Conservation (phyloP, 2,888 invertebrate genomes). For the Entomobrya multifasciata region DNA sequence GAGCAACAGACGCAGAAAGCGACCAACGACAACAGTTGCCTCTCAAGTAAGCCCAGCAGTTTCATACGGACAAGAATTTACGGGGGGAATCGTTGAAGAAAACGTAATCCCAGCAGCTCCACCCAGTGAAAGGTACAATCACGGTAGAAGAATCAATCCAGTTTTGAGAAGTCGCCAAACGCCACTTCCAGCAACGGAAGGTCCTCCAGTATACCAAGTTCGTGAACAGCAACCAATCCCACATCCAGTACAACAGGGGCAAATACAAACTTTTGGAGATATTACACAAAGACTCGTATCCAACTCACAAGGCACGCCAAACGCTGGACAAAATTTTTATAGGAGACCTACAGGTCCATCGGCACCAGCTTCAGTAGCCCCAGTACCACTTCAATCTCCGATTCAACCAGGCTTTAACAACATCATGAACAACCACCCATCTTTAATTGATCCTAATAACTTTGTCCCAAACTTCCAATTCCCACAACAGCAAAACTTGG, state of each 20-base stretch:
- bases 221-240: slow-evolving; percentile 22
- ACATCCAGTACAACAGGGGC: neutral
- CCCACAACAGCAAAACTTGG: slow-evolving; percentile 11
- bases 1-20: slow-evolving; percentile 46
- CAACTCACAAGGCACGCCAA: neutral
- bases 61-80: slow-evolving; percentile 18
- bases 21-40: slow-evolving; percentile 32
- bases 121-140: neutral
- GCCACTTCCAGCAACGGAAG: slow-evolving; percentile 2
- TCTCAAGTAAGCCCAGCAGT: slow-evolving; percentile 13
- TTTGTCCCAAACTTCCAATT: slow-evolving; percentile 21
- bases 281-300: neutral
- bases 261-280: neutral
- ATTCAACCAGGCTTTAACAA: slow-evolving; percentile 7
- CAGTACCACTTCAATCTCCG: neutral
- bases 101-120: slow-evolving; percentile 12
- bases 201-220: slow-evolving; percentile 26
- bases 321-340: neutral
- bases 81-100: slow-evolving; percentile 2
- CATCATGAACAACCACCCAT: neutral
- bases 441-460: neutral
- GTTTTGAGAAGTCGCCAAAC: neutral
- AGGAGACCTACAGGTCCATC: slow-evolving; percentile 15
- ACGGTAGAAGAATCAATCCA: neutral
- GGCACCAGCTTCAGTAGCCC: neutral